Base-by-base conservation (phyloP, 1,140 invertebrate species). In the Pseudomyrmex pallidus region DNA sequence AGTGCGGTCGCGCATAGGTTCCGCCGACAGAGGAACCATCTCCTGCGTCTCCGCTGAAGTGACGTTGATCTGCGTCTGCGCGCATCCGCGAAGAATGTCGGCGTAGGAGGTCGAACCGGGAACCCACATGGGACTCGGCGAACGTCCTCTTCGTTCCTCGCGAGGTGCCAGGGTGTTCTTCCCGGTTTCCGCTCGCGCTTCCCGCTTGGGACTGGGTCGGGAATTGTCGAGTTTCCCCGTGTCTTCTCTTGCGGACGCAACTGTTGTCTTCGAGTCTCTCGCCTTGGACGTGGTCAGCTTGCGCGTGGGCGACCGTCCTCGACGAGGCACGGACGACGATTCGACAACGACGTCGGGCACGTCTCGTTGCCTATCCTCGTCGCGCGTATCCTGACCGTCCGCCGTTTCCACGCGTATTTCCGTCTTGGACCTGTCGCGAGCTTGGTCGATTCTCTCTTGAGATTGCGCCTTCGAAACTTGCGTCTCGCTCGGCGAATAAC, bases 91-190 rank as follows among this genome's bases (percentile, higher is more conserved):
- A 10, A 97, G 94, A 78, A 98, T 96, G 92, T 97, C 97, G 7
- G 97, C 97, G 91, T 97, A 97, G 46, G 97, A 96, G 13, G 96
- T 96, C 12, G 96, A 96, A 48, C 96, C 97, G 0, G 96, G 96
- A 9, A 94, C 90, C 96, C 96, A 97, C 83, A 97, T 95, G 15
- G 96, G 97, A 92, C 96, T 97, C 13, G 95, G 95, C 2, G 96
- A 97, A 83, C 96, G 94, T 17, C 92, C 91, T 82, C 95, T 92
- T 48, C 52, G 87, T 56, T 91, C 87, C 50, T 94, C 91, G 0
- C 64, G 68, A 0, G 93, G 91, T 2, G 90, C 72, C 44, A 93
- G 61, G 2, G 56, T 87, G 5, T 66, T 84, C 56, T 9, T 83
- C 2, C 15, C 35, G 50, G 54, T 13, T 2, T 82, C 72, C 7